A percentile compares a stretch with the other conserved stretches of the same genome.
These are phyloP conservation scores for Peribatodes rhomboidaria DNA, from an alignment of 2,888 invertebrate genomes.

Conservation along the genomic window DNA sequence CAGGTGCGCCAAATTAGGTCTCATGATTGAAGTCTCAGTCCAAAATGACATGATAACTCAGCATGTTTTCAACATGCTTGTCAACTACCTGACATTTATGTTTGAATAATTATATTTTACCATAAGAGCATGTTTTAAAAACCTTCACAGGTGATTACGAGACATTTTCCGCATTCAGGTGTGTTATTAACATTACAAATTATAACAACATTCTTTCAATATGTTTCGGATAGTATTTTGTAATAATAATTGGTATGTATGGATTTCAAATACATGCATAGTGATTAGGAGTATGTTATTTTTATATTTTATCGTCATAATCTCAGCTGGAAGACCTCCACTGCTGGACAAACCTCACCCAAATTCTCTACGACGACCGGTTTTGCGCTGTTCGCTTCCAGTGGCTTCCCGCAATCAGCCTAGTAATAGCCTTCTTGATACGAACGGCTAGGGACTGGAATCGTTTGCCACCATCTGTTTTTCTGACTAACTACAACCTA, in stretches of 20 bases:
- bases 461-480: too few species aligned
- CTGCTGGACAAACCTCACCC: too few species aligned
- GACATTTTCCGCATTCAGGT: conserved; percentile 27
- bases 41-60: conserved; percentile 10
- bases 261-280: not conserved
- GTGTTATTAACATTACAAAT: conserved; percentile 19
- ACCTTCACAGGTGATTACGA: conserved; percentile 5
- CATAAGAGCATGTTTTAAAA: conserved; percentile 12
- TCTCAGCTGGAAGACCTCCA: conserved; percentile 16
- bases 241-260: not conserved
- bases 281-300: conserved; percentile 10
- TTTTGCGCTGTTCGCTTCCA: too few species aligned
- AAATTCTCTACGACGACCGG: too few species aligned
- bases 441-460: too few species aligned
- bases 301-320: conserved; percentile 20
- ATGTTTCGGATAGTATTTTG: conserved; percentile 9
- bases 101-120: conserved; percentile 8
- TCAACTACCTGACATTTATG: conserved; percentile 4
- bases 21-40: not conserved
- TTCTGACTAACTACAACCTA: too few species aligned
- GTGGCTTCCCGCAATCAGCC: too few species aligned
- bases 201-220: conserved; percentile 19
- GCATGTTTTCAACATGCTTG: conserved; percentile 2
- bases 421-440: too few species aligned
- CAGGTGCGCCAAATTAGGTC: too few species aligned